Base-by-base conservation (phyloP, 2,888 invertebrate genomes). In the Drosophila engyochracea region DNA sequence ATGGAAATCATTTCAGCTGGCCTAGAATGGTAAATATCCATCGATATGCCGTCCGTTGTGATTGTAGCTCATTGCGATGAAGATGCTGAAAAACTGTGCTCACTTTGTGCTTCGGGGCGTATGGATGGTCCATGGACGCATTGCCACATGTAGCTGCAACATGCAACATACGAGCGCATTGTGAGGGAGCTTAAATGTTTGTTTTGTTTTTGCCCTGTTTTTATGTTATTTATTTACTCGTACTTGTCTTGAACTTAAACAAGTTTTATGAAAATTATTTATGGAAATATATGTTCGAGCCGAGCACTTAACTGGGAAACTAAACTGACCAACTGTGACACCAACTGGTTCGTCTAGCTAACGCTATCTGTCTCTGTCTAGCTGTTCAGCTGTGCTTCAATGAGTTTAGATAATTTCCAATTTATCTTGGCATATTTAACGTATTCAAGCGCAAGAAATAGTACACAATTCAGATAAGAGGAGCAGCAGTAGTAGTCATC, bases 191-290 rank as follows among this genome's bases (percentile, higher is more conserved):
- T 49, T 16, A 51, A 30, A 39, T 25, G 49, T 55, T 71, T 60
- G 60, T 33, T 58, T 44, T 51, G 28, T 58, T 12, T 22, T 44
- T 55, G 12, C 12, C 12, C 59, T 53, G 49, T 33, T 19, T 44
- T 9, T 31, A 37, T 33, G 37, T 76, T 85, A 83, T 80, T 83
- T 82, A 83, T 82, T 76, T 87, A 85, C 73, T 75, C 76, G 84
- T 37, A 31, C 39, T 72, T 76, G 71, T 76, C 81, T 77, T 64
- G 72, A 71, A 74, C 70, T 78, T 85, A 74, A 80, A 79, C 82
- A 82, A 88, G 88, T 80, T 85, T 87, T 82, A 72, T 80, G 74
- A 64, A 87, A 85, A 71, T 87, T 72, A 87, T 85, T 82, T 85
- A 87, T 80, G 73, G 66, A 81, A 82, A 83, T 71, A 51, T 63